Evolutionary conservation across 2,888 invertebrate species (phyloP).

Genomic region (Stenoptilia bipunctidactyla): DNA sequence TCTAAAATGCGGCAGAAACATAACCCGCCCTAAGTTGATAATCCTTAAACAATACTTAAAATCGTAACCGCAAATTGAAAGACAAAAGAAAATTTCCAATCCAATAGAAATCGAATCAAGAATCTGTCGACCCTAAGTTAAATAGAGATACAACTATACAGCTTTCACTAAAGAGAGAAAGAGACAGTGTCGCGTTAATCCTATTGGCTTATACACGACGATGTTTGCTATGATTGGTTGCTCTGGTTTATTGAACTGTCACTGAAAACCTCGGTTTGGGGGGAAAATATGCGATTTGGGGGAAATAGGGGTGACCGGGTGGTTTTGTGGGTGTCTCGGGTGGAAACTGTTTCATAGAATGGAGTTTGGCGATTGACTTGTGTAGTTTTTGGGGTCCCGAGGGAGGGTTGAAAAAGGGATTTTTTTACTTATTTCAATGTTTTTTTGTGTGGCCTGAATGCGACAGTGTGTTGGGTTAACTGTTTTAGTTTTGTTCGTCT

Average conservation of each 20-base stretch:
- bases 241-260: constrained; percentile 69
- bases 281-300: constrained; percentile 63
- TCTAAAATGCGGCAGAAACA: constrained; percentile 17
- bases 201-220: constrained; percentile 69
- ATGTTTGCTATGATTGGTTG: constrained; percentile 70
- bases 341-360: constrained; percentile 44
- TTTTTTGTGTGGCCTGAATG: not conserved
- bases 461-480: no score
- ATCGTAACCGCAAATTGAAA: constrained; percentile 22
- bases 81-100: constrained; percentile 61
- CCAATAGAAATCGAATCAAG: constrained; percentile 66
- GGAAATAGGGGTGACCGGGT: constrained; percentile 37
- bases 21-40: not conserved
- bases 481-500: no score
- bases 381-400: constrained; percentile 65
- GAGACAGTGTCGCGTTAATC: constrained; percentile 54
- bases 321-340: constrained; percentile 20
- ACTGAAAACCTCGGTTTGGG: constrained; percentile 65
- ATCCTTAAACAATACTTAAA: not conserved
- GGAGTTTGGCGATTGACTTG: constrained; percentile 70
- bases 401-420: constrained; percentile 18
- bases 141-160: constrained; percentile 30
- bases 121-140: constrained; percentile 49
- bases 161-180: constrained; percentile 21
- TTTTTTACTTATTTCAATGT: no score